Base-by-base conservation (phyloP, 2,113 vertebrate genomes). In the Pseudopipra pipra region DNA sequence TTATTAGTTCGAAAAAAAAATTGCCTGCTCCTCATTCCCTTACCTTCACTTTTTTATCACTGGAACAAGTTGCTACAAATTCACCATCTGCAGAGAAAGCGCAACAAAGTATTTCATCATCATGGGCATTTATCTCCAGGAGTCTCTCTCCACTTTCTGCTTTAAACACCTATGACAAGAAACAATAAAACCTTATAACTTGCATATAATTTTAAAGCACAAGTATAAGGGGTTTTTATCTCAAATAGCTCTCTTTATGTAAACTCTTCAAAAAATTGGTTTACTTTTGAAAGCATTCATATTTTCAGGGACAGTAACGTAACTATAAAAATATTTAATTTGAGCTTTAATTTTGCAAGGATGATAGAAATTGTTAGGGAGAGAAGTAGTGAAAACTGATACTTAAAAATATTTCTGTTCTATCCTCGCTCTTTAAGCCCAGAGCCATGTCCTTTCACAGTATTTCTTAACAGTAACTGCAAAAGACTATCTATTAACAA, bases 71-170 rank as follows among this genome's bases (percentile, higher is more conserved):
- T 78, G 99, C 99, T 79, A 99, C 95, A 75, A 98, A 98, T 84
- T 94, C 98, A 91, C 98, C 98, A 62, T 99, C 99, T 16, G 98
- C 96, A 87, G 99, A 99, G 94, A 99, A 99, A 67, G 98, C 43
- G 78, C 99, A 99, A 86, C 99, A 99, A 67, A 99, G 97, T 51
- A 99, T 97, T 96, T 99, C 99, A 37, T 99, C 99, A 14, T 99
- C 99, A 4, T 99, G 99, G 83, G 98, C 99, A 63, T 91, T 94
- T 86, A 99, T 97, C 91, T 99, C 98, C 54, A 98, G 89, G 61
- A 99, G 98, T 65, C 98, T 99, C 97, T 99, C 99, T 79, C 99
- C 99, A 54, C 99, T 98, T 75, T 98, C 98, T 79, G 98, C 98
- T 98, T 98, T 99, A 89, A 99, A 99, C 67, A 99, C 98, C 99